Base-by-base conservation (phyloP, 2,888 invertebrate species). In the Heliconius hortense region DNA sequence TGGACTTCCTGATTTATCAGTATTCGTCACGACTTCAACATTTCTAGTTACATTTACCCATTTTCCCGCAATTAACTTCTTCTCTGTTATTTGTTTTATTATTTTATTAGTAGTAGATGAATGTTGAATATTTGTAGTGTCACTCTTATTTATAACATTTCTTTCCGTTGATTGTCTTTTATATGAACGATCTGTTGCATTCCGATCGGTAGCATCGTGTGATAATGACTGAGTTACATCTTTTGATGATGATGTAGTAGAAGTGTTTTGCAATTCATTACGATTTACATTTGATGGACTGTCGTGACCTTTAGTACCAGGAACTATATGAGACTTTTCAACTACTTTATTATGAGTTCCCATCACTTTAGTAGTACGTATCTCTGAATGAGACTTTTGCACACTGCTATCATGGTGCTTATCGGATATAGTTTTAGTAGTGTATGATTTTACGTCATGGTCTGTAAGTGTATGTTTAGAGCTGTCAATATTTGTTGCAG, bases 21-120 rank as follows among this genome's bases (percentile, higher is more conserved):
- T 79, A 60, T 78, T 76, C 74, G 96, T 95, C 76, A 96, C 96
- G 26, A 97, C 96, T 87, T 96, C 96, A 88, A 95, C 95, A 82
- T 96, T 94, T 80, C 95, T 90, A 74, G 94, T 95, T 77, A 95
- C 95, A 26, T 94, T 90, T 11, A 93, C 90, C 86, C 89, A 93
- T 78, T 94, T 94, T 48, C 93, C 94, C 56, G 88, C 92, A 66
- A 93, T 90, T 53, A 94, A 88, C 82, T 94, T 95, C 85, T 94
- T 95, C 85, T 94, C 95, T n/a, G 95, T 94, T 79, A 95, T 90
- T 82, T 92, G 92, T 81, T 94, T 92, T 81, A 94, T 94, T 48
- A 92, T 92, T 82, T 95, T 95, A 63, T 92, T 95, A 75, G 94
- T 95, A 79, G 90, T 85, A 67, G 87, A 84, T 43, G 87, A 78